Base-by-base conservation (phyloP, 2,888 invertebrate genomes). In the Noctua janthe region DNA sequence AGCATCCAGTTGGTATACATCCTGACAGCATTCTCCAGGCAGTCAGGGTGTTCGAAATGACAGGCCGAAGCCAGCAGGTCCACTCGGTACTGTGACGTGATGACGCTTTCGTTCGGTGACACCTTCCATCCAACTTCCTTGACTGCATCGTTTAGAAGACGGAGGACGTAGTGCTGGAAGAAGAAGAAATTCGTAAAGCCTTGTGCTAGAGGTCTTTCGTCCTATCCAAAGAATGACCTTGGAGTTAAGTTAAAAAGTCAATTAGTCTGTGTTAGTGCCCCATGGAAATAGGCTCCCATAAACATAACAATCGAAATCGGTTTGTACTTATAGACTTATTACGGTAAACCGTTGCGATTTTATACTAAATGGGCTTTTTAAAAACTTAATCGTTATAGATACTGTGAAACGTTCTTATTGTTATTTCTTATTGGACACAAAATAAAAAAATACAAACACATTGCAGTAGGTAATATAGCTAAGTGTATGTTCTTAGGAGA, bases 1-100 rank as follows among this genome's bases (percentile, higher is more conserved):
- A 97, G 96, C 94, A 98, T 98, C 98, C 99, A 99, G 88, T 98
- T 98, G 54, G 98, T 97, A 92, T 98, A 99, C 91, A 98, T 97
- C 20, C 97, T 95, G 10, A 98, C 97, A 0, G 98, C 98, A 79
- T 98, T 98, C n/a, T 97, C 96, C 17, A 99, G 96, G 91, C 99
- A 99, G 90, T 98, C 98, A 11, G 97, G 96, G 81, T 98, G 98
- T 35, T 98, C 98, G 82, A 98, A 97, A 84, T 97, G 97, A 88
- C 99, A 99, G 0, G 98, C 98, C 93, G 98, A 98, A 71, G 97
- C 97, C 15, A 99, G 94, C 39, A 98, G 97, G 85, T 98, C 98
- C 13, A 98, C 97, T 1, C 98, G 97, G 84, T 98, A 98, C 90
- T 98, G 98, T 0, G 98, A 97, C 4, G 97, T 97, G 75, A 98